These are phyloP conservation scores for Cheilosia pagana DNA, from an alignment of 2,888 invertebrate genomes.

Conservation along the genomic window DNA sequence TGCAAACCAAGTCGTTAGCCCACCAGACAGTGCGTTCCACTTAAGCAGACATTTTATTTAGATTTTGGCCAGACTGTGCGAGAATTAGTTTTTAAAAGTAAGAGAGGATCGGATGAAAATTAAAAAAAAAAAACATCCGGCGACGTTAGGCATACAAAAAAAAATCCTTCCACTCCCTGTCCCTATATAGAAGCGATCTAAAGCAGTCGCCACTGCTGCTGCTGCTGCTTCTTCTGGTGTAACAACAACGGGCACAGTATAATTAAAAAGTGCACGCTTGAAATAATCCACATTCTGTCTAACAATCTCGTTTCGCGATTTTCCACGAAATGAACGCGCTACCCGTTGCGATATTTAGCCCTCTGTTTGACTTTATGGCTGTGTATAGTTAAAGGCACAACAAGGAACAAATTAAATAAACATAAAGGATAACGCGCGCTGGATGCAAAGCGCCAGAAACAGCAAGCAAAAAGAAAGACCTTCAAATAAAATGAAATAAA, in stretches of 20 bases:
- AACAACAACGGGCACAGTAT: constrained; percentile 39
- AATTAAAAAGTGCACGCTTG: constrained; percentile 67
- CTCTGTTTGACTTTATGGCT: constrained; percentile 58
- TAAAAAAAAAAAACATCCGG: constrained; percentile 27
- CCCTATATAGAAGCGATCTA: neutral
- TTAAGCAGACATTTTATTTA: neutral
- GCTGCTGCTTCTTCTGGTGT: constrained; percentile 10
- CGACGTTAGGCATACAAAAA: neutral
- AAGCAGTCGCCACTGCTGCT: neutral
- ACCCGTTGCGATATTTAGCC: constrained; percentile 43
- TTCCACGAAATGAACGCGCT: constrained; percentile 28
- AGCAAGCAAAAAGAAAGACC: constrained; percentile 16
- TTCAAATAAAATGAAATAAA: constrained; percentile 58
- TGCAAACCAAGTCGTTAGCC: neutral
- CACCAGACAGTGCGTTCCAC: constrained; percentile 13
- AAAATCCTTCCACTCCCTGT: neutral
- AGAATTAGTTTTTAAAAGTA: neutral
- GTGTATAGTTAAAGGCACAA: constrained; percentile 45
- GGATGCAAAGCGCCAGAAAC: constrained; percentile 21
- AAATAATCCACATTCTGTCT: constrained; percentile 34
- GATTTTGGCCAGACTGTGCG: constrained; percentile 7
- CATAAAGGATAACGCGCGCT: constrained; percentile 50
- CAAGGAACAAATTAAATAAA: constrained; percentile 49
- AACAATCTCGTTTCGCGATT: constrained; percentile 47
- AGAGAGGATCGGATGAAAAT: constrained; percentile 1